Evolutionary conservation across 2,797 vertebrate genomes (phyloP).

Genomic region (Poliocrania exsul): DNA sequence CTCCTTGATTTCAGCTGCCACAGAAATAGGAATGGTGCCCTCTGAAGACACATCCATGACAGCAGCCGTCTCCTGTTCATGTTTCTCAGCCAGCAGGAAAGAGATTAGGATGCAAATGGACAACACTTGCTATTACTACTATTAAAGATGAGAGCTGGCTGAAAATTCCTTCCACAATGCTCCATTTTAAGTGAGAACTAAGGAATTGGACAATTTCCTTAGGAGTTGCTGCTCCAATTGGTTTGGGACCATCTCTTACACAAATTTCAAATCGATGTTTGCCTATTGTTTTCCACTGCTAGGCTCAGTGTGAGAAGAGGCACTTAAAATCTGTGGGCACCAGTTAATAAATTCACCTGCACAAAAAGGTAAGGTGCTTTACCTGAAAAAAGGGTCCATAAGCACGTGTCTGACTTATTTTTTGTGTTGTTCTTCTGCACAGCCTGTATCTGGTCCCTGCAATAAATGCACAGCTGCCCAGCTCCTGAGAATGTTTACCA

Average conservation of each 20-base stretch:
- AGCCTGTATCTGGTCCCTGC: neutral
- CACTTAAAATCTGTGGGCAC: accelerated
- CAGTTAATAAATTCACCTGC: neutral
- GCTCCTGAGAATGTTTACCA: neutral
- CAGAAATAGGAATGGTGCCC: neutral
- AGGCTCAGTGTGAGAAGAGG: neutral
- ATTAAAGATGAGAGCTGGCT: neutral
- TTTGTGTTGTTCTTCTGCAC: neutral
- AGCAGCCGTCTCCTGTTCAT: neutral
- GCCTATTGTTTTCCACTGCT: neutral
- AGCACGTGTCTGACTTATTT: neutral
- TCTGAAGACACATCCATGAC: neutral
- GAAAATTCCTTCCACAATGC: neutral
- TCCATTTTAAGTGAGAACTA: neutral
- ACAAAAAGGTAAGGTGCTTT: neutral
- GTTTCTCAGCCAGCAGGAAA: neutral
- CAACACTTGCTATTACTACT: neutral
- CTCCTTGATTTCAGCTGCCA: neutral
- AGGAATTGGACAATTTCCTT: neutral
- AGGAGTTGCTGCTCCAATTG: neutral
- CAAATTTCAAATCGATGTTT: neutral
- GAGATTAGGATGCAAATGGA: neutral
- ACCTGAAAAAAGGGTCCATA: neutral
- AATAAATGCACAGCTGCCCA: neutral
- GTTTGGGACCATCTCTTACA: neutral